These are phyloP conservation scores for Orthosia incerta DNA, from an alignment of 2,888 invertebrate genomes.

Conservation along the genomic window DNA sequence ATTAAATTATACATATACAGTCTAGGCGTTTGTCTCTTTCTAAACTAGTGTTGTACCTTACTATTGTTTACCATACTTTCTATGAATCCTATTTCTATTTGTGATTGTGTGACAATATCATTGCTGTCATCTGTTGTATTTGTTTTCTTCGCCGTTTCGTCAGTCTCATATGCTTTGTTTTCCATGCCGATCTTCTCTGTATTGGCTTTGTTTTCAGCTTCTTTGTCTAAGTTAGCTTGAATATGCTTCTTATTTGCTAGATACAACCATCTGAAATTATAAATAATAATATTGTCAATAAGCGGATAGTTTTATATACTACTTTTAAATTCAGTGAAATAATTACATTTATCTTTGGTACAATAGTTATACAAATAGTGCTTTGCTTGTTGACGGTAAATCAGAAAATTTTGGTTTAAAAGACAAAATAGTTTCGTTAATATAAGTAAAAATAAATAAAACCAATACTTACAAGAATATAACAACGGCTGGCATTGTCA, in stretches of 20 bases:
- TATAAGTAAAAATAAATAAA: background rate
- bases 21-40: constrained; percentile 37
- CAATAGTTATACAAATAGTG: no score
- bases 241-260: constrained; percentile 92
- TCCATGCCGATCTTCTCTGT: constrained; percentile 80
- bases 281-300: background rate
- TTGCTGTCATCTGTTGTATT: constrained; percentile 66
- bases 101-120: constrained; percentile 78
- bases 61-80: constrained; percentile 85
- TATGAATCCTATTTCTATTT: constrained; percentile 85
- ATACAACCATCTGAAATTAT: constrained; percentile 92
- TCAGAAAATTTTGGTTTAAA: background rate
- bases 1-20: constrained; percentile 55
- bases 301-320: background rate
- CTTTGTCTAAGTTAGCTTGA: constrained; percentile 60
- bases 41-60: constrained; percentile 74
- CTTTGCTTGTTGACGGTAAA: background rate
- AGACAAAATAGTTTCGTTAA: background rate
- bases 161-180: constrained; percentile 86
- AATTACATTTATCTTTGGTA: background rate
- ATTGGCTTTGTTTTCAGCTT: constrained; percentile 68
- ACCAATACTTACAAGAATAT: constrained; percentile 92
- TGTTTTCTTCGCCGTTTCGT: constrained; percentile 78
- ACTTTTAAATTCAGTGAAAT: background rate
- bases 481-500: constrained; percentile 93